These are phyloP conservation scores for Huso huso DNA, from an alignment of 2,797 vertebrate genomes.

Conservation along the genomic window DNA sequence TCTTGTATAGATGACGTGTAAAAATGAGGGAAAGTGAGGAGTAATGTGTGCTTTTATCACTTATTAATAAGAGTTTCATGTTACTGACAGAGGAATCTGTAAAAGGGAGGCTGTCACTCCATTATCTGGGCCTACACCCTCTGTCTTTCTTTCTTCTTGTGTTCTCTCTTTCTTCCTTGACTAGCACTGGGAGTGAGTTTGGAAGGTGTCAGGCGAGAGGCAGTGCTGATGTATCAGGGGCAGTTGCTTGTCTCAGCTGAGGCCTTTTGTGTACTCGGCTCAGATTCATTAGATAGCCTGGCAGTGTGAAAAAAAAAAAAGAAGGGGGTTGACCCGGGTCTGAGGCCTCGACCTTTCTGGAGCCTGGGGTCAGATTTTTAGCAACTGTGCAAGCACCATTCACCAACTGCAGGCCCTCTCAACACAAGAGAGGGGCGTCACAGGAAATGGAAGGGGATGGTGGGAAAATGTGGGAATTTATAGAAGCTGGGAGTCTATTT, in stretches of 20 bases:
- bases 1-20: neutral
- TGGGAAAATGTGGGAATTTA: constrained; percentile 91
- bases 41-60: constrained; percentile 17
- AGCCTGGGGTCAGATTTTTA: constrained; percentile 81
- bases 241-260: constrained; percentile 85
- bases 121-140: constrained; percentile 20
- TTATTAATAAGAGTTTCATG: constrained; percentile 16
- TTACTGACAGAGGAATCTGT: constrained; percentile 25
- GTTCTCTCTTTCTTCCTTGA: constrained; percentile 24
- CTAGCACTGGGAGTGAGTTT: constrained; percentile 60
- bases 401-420: constrained; percentile 60
- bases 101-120: constrained; percentile 23
- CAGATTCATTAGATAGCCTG: constrained; percentile 96
- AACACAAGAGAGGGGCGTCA: constrained; percentile 63
- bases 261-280: constrained; percentile 77
- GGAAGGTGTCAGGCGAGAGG: constrained; percentile 63
- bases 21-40: constrained; percentile 1
- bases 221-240: constrained; percentile 88
- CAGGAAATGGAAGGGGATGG: constrained; percentile 70
- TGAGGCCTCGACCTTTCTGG: constrained; percentile 83
- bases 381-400: constrained; percentile 76
- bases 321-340: constrained; percentile 78
- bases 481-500: constrained; percentile 89
- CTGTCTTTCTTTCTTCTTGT: constrained; percentile 25
- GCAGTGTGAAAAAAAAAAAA: constrained; percentile 81